These are phyloP conservation scores for Blastobasis adustella DNA, from an alignment of 2,888 invertebrate species.

Conservation along the genomic window DNA sequence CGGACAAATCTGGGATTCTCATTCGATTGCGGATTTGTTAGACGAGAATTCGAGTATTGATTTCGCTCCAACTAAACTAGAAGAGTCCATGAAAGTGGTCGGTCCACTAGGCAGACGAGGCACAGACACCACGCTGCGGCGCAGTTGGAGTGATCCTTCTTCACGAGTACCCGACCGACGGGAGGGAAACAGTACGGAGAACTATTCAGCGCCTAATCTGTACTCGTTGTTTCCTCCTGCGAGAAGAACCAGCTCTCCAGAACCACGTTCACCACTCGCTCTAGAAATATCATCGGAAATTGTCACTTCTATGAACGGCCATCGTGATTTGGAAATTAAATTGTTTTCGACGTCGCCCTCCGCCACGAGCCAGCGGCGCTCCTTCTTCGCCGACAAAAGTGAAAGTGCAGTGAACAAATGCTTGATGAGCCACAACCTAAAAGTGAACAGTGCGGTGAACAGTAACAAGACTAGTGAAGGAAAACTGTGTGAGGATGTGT, in stretches of 20 bases:
- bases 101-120: conserved; percentile 56
- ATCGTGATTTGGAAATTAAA: conserved; percentile 85
- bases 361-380: conserved; percentile 59
- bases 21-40: conserved; percentile 72
- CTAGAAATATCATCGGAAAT: conserved; percentile 86
- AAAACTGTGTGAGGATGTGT: conserved; percentile 53
- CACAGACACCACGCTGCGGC: conserved; percentile 63
- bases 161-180: conserved; percentile 60
- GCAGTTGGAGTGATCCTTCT: conserved; percentile 79
- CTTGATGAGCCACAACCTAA: conserved; percentile 48
- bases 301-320: conserved; percentile 84
- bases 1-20: conserved; percentile 84
- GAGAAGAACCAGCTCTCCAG: conserved; percentile 54
- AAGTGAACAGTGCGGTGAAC: conserved; percentile 63
- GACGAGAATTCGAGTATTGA: conserved; percentile 65
- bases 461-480: conserved; percentile 46
- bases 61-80: conserved; percentile 65
- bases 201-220: conserved; percentile 59
- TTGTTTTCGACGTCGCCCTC: conserved; percentile 80
- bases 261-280: conserved; percentile 58
- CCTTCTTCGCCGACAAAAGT: conserved; percentile 68
- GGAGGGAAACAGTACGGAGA: conserved; percentile 46
- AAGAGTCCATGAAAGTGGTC: conserved; percentile 69
- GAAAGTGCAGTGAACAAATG: conserved; percentile 67
- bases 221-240: conserved; percentile 66